Evolutionary conservation across 2,113 vertebrate species (phyloP).

Genomic region (Thinocorus orbignyianus): DNA sequence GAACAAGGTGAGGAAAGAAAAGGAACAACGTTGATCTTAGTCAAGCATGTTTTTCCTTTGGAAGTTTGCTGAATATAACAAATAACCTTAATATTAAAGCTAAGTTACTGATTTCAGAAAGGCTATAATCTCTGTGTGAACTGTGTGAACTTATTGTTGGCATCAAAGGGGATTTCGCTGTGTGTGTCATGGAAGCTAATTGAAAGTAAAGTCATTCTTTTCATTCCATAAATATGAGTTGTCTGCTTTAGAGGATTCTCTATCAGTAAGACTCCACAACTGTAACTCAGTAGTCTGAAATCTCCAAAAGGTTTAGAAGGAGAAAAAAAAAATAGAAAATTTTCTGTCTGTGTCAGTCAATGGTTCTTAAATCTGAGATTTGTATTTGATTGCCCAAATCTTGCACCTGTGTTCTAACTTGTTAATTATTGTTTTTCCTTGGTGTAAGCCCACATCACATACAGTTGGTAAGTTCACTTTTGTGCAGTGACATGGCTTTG

Average conservation of each 20-base stretch:
- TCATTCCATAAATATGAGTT: background rate
- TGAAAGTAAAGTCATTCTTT: background rate
- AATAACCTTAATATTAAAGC: background rate
- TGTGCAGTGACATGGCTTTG: slow-evolving; percentile 37
- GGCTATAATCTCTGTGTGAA: background rate
- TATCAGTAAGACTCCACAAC: background rate
- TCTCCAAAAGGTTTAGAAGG: background rate
- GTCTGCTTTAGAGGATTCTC: background rate
- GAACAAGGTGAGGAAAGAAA: background rate
- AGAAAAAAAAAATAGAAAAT: background rate
- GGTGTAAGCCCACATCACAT: background rate
- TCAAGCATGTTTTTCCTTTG: background rate
- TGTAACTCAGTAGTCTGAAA: background rate
- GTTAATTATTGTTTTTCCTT: background rate
- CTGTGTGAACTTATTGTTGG: background rate
- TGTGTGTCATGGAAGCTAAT: background rate
- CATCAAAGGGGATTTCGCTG: background rate
- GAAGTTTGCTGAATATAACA: background rate
- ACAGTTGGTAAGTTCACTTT: background rate
- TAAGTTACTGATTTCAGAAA: background rate
- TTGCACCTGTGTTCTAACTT: background rate
- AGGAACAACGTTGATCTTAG: background rate
- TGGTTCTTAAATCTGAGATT: background rate
- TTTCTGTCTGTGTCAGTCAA: background rate
- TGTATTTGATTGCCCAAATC: background rate